A percentile compares a stretch with the other conserved stretches of the same genome.
Evolutionary conservation across 2,888 invertebrate species (phyloP).

Genomic region (Ochropacha duplaris): DNA sequence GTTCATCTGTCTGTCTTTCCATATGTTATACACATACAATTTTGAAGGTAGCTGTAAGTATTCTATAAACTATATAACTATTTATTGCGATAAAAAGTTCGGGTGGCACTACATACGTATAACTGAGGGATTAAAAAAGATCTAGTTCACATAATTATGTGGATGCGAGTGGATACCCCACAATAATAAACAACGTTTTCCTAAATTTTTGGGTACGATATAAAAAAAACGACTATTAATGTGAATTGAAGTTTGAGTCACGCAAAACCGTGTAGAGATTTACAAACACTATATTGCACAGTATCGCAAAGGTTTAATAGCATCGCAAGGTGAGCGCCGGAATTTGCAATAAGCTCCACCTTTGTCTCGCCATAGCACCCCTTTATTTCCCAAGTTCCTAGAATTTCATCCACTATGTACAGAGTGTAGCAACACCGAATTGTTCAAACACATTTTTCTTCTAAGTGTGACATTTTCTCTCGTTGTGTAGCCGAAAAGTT

Average conservation of each 20-base stretch:
- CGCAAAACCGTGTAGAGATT: conserved; percentile 19
- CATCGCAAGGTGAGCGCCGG: conserved; percentile 67
- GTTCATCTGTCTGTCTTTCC: too few relatives aligned
- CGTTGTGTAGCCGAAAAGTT: conserved; percentile 31
- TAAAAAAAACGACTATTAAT: not conserved
- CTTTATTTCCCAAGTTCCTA: conserved; percentile 72
- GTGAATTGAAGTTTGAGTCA: not conserved
- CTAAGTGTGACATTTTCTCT: conserved; percentile 39
- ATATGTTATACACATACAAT: too few relatives aligned
- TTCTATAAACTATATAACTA: too few relatives aligned
- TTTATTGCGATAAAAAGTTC: too few relatives aligned
- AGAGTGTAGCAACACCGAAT: conserved; percentile 44
- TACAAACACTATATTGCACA: conserved; percentile 42
- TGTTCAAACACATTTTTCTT: conserved; percentile 58
- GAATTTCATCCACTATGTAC: conserved; percentile 68
- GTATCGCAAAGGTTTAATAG: conserved; percentile 67
- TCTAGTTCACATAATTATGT: too few relatives aligned
- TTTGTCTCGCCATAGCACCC: conserved; percentile 63
- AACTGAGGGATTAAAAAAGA: too few relatives aligned
- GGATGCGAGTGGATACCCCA: too few relatives aligned
- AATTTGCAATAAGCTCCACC: conserved; percentile 79
- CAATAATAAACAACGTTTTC: too few relatives aligned
- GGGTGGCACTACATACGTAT: too few relatives aligned
- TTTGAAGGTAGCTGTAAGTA: too few relatives aligned
- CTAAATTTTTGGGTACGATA: not conserved